Percentiles rank a stretch among this genome's conserved stretches.
Conservation (phyloP, 2,797 vertebrate genomes). For the Toxotes lorentzi region DNA sequence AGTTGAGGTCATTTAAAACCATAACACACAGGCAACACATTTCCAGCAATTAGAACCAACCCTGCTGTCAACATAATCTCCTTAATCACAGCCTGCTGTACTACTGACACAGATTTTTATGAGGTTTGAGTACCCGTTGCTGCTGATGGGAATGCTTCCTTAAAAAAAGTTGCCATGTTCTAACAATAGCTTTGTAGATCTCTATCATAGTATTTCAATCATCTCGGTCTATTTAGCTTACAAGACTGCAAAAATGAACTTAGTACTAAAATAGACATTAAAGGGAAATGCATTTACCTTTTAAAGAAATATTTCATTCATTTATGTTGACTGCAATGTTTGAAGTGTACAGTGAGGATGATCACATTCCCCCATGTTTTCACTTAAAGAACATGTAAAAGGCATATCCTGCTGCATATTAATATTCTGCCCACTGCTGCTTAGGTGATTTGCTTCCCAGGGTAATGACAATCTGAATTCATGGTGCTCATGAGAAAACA, state of each 20-base stretch:
- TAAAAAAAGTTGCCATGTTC: not conserved
- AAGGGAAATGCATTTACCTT: slow-evolving; percentile 20
- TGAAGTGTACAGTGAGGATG: not conserved
- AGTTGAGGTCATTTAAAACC: not conserved
- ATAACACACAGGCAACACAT: not conserved
- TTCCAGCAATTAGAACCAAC: not conserved
- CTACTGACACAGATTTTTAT: not conserved
- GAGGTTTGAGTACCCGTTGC: not conserved
- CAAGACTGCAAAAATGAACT: not conserved
- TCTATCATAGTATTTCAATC: not conserved
- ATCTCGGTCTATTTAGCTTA: not conserved
- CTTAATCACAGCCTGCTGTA: not conserved
- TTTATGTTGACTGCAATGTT: slow-evolving; percentile 2
- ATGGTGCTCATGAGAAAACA: slow-evolving; percentile 22
- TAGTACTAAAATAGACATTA: slow-evolving; percentile 3
- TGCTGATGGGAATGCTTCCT: not conserved
- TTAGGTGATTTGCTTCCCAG: slow-evolving; percentile 1
- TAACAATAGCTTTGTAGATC: not conserved
- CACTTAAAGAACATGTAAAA: slow-evolving; percentile 8
- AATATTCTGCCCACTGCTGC: slow-evolving; percentile 5
- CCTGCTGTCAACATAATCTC: not conserved
- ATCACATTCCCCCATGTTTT: not conserved
- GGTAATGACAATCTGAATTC: slow-evolving; percentile 15
- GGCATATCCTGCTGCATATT: not conserved
- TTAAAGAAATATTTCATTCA: slow-evolving; percentile 2